Base-by-base conservation (phyloP, 2,888 invertebrate species). In the Sesia apiformis region DNA sequence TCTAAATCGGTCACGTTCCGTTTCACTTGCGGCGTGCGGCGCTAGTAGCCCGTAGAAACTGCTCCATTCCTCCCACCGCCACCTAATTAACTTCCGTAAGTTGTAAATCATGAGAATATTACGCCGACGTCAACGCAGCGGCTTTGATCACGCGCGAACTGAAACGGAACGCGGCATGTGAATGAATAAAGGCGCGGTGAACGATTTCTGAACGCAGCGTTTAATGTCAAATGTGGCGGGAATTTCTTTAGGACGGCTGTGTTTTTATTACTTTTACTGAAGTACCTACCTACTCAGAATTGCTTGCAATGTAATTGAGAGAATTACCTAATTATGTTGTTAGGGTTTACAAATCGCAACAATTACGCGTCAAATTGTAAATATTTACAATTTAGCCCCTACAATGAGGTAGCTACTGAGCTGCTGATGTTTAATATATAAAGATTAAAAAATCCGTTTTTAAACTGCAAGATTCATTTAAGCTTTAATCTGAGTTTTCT, bases 71-170 rank as follows among this genome's bases (percentile, higher is more conserved):
- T 70, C 74, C 76, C 73, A 69, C 67, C 72, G 70, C 70, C 68
- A 72, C 68, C 77, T 85, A 83, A 87, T 87, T 87, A 84, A 84
- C 84, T 86, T 85, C 86, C 86, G 83, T 79, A 79, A 81, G 81
- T 74, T 76, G 81, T 87, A 86, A 88, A 88, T 87, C 83, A 82
- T 71, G 74, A 65, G 69, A 71, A 76, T 74, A 78, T 68, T 73
- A 63, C 67, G 69, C 76, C 74, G 74, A 74, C 74, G 74, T 81
- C 82, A 78, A 74, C 83, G 80, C 71, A 64, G 69, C 64, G 73
- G 74, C 85, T 87, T 87, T 87, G 87, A 87, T 86, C 87, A 76
- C 70, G 69, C 58, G 56, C 5, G 6, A 74, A 76, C 73, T 78
- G 81, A 75, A 84, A 81, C 85, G 86, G 78, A 83, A 81, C 82